Conservation (phyloP, 35 echinoderm and acorn worm genomes). For the Eucidaris tribuloides region DNA sequence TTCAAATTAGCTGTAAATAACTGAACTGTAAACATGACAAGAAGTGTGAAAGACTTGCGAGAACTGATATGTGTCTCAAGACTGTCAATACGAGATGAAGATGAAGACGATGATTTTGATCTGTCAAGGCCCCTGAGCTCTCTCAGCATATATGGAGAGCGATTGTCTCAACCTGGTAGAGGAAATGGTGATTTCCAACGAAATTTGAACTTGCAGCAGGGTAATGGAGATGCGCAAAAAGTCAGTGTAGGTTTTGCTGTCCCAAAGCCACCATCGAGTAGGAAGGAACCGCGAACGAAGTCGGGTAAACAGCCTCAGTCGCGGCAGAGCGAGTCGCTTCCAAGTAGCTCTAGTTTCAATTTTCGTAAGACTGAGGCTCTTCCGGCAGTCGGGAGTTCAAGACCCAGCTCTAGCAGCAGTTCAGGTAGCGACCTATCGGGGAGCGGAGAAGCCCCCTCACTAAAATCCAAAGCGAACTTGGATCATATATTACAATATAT, state of each 20-base stretch:
- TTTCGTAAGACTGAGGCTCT: conserved; percentile 45
- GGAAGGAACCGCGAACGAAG: background rate
- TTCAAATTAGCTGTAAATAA: too few relatives aligned
- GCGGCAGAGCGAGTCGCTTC: background rate
- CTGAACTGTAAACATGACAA: conserved; percentile 87
- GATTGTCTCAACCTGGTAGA: background rate
- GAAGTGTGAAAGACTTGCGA: conserved; percentile 83
- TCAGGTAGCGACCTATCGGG: conserved; percentile 23
- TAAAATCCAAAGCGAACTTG: conserved; percentile 21
- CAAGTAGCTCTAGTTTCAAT: conserved; percentile 20
- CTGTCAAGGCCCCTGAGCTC: conserved; percentile 82
- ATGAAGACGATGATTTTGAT: conserved; percentile 85
- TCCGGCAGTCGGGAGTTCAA: conserved; percentile 61
- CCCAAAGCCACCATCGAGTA: background rate
- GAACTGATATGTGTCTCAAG: conserved; percentile 94
- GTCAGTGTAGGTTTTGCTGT: background rate
- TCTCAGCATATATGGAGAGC: conserved; percentile 81
- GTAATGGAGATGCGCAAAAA: background rate
- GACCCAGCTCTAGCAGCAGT: conserved; percentile 62
- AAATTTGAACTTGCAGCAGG: background rate
- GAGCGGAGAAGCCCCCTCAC: conserved; percentile 34
- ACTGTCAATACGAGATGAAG: conserved; percentile 83
- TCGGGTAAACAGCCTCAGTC: background rate
- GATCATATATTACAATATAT: conserved; percentile 71
- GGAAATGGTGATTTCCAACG: background rate